Conservation (phyloP, 2,888 invertebrate genomes). For the Tanypteryx hageni region DNA sequence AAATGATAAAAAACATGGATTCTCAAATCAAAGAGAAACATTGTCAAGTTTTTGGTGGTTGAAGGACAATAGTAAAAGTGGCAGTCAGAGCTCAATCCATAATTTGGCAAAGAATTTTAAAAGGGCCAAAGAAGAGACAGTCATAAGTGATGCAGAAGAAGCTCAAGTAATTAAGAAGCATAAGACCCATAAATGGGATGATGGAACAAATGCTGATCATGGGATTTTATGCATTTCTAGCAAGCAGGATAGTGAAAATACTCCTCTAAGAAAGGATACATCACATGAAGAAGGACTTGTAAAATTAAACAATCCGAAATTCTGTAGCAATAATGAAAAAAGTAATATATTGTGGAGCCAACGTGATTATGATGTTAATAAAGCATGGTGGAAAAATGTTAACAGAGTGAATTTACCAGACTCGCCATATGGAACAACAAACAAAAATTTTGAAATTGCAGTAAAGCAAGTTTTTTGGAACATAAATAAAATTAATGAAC, state of each 20-base stretch:
- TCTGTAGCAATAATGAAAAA: background rate
- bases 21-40: background rate
- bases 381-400: background rate
- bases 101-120: background rate
- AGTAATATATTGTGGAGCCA: background rate
- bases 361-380: background rate
- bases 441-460: background rate
- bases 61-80: background rate
- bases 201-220: too few relatives aligned
- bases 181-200: too few relatives aligned
- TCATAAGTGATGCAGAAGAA: too few relatives aligned
- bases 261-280: too few relatives aligned
- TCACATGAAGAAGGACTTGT: too few relatives aligned
- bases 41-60: background rate
- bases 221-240: too few relatives aligned
- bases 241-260: too few relatives aligned
- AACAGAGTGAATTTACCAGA: slow-evolving; percentile 37
- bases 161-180: too few relatives aligned
- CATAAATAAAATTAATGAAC: background rate
- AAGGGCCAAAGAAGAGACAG: background rate
- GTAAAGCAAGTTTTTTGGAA: background rate
- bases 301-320: background rate
- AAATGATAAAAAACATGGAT: too few relatives aligned
- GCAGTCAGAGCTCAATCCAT: too few relatives aligned
- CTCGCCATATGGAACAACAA: background rate